Percentiles rank a stretch among this genome's conserved stretches.
Conservation (phyloP, 92 coral and sea anemone species). For the Scolanthus callimorphus region DNA sequence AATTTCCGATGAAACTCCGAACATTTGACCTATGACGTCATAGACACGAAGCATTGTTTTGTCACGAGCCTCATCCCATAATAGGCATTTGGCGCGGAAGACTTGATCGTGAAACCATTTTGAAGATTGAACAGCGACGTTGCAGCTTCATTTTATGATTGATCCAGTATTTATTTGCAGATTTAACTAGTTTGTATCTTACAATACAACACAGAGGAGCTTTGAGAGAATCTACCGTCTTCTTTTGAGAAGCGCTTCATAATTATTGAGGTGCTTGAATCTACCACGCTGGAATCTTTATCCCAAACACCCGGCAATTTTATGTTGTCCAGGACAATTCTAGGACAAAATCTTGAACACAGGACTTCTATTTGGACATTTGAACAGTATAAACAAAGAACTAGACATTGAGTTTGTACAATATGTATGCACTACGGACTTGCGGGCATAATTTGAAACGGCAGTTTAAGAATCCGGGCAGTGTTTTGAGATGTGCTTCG, state of each 20-base stretch:
- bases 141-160: neutral
- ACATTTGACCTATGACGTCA: neutral
- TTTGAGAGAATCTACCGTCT: neutral
- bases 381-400: constrained; percentile 64
- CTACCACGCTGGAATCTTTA: constrained; percentile 26
- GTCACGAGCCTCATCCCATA: neutral
- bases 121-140: neutral
- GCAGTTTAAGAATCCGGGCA: constrained; percentile 42
- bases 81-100: constrained; percentile 2
- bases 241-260: neutral
- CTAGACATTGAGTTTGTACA: constrained; percentile 55
- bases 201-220: neutral
- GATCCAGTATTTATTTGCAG: neutral
- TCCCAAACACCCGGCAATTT: constrained; percentile 43
- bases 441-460: constrained; percentile 29
- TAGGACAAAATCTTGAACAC: constrained; percentile 34
- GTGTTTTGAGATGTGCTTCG: constrained; percentile 13
- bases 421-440: constrained; percentile 72
- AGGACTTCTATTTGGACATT: constrained; percentile 72
- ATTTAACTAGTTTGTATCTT: neutral
- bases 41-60: neutral
- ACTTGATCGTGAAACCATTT: too few relatives aligned
- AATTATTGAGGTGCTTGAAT: neutral
- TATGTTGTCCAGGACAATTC: constrained; percentile 52
- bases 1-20: too few relatives aligned